A percentile compares a stretch with the other conserved stretches of the same genome.
phyloP scores from a whole-genome alignment of 2,797 vertebrate species.

The Catamblyrhynchus diadema region DNA sequence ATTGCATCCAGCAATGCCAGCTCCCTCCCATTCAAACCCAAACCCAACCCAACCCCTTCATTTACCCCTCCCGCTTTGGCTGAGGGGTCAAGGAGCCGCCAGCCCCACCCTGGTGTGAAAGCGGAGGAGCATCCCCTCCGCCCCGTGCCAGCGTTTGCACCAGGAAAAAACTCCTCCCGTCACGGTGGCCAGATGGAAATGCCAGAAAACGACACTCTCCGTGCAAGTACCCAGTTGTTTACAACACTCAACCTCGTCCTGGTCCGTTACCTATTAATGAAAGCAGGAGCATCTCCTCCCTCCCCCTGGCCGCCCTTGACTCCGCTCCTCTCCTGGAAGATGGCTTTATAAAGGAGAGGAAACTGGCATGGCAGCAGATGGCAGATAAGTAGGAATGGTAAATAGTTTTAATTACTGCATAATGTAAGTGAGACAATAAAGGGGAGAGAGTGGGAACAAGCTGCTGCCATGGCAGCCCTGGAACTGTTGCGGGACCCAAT shows the following conservation, averaged over 20 bases:
- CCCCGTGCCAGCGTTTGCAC: rapidly evolving
- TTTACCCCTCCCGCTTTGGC: not conserved
- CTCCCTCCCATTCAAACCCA: not conserved
- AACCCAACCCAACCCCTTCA: not conserved
- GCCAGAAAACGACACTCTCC: not conserved
- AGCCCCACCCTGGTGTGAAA: not conserved
- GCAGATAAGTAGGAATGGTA: constrained; percentile 85
- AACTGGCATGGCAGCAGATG: constrained; percentile 79
- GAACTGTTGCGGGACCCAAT: constrained; percentile 76
- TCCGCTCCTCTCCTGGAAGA: constrained; percentile 55
- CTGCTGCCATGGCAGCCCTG: constrained; percentile 73
- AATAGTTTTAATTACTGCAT: constrained; percentile 89
- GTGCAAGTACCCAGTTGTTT: not conserved
- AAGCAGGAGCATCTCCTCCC: not conserved
- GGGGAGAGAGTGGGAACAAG: constrained; percentile 76
- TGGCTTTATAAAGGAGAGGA: constrained; percentile 70
- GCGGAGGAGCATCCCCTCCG: not conserved
- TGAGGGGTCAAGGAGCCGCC: not conserved
- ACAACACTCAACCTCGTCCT: not conserved
- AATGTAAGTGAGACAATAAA: constrained; percentile 85
- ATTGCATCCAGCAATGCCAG: not conserved
- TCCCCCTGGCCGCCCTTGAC: not conserved
- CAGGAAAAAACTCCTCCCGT: not conserved
- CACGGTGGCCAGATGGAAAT: not conserved
- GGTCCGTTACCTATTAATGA: constrained; percentile 36